Conservation (phyloP, 23 tunicate genomes). For the Botrylloides violaceus region DNA sequence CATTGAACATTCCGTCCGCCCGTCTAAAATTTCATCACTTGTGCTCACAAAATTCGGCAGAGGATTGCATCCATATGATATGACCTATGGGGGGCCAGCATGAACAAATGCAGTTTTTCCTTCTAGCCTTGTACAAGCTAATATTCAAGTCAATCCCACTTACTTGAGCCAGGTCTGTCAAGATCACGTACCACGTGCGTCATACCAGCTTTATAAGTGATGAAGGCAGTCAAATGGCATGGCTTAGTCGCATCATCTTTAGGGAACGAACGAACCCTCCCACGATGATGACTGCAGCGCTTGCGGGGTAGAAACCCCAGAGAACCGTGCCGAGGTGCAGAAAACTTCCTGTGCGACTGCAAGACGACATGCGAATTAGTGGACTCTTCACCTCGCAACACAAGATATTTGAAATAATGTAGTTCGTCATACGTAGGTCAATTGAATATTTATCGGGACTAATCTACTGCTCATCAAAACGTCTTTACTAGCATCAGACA, state of each 20-base stretch:
- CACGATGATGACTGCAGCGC: slow-evolving; percentile 88
- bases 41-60: background rate
- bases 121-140: too few species aligned
- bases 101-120: too few species aligned
- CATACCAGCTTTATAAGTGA: slow-evolving; percentile 99
- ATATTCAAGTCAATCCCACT: too few species aligned
- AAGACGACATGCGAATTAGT: background rate
- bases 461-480: too few species aligned
- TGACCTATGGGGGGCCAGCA: too few species aligned
- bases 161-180: slow-evolving; percentile 97
- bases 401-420: background rate
- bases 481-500: too few species aligned
- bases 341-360: slow-evolving; percentile 97
- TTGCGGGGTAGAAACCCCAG: slow-evolving; percentile 94
- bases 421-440: background rate
- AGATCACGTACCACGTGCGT: slow-evolving; percentile 96
- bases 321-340: slow-evolving; percentile 99
- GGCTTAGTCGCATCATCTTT: slow-evolving; percentile 88
- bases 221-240: slow-evolving; percentile 91
- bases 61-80: background rate
- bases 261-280: slow-evolving; percentile 90
- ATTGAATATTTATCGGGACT: too few species aligned
- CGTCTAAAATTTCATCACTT: slow-evolving; percentile 19
- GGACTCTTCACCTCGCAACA: background rate
- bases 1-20: slow-evolving; percentile 26